phyloP scores from a whole-genome alignment of 1,140 invertebrate genomes.

The Drosophila sechellia region DNA sequence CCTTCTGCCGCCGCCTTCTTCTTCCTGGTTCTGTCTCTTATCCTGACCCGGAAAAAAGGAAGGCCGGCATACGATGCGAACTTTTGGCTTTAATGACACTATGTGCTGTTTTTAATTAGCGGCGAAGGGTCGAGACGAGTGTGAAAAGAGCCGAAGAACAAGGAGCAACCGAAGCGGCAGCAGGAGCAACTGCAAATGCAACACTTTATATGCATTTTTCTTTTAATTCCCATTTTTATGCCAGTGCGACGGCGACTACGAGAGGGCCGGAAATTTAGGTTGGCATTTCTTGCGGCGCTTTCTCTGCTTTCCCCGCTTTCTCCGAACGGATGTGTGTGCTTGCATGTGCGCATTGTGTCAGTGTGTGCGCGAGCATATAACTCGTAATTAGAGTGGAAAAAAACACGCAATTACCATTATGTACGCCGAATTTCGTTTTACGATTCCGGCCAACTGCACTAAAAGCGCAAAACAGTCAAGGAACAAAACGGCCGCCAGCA shows the following conservation, averaged over 20 bases:
- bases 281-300: slow-evolving; percentile 66
- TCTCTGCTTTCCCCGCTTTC: neutral
- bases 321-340: neutral
- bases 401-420: slow-evolving; percentile 82
- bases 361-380: slow-evolving; percentile 51
- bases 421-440: slow-evolving; percentile 78
- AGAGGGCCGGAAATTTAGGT: slow-evolving; percentile 70
- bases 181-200: slow-evolving; percentile 65
- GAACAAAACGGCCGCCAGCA: slow-evolving; percentile 12
- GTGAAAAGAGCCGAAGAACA: slow-evolving; percentile 26
- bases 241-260: slow-evolving; percentile 31
- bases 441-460: slow-evolving; percentile 56
- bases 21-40: slow-evolving; percentile 17
- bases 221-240: slow-evolving; percentile 81
- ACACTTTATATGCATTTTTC: slow-evolving; percentile 82
- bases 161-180: slow-evolving; percentile 9
- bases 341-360: slow-evolving; percentile 13
- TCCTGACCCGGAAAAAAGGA: slow-evolving; percentile 33
- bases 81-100: slow-evolving; percentile 80
- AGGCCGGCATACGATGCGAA: slow-evolving; percentile 46
- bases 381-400: slow-evolving; percentile 79
- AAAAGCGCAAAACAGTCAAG: slow-evolving; percentile 38
- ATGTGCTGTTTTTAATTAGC: slow-evolving; percentile 80
- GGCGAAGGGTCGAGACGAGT: slow-evolving; percentile 12
- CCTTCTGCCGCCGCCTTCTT: neutral